Evolutionary conservation across 2,113 vertebrate genomes (phyloP), one percentile per base, ranked within the genome.

Genomic region (Isurus oxyrinchus): DNA sequence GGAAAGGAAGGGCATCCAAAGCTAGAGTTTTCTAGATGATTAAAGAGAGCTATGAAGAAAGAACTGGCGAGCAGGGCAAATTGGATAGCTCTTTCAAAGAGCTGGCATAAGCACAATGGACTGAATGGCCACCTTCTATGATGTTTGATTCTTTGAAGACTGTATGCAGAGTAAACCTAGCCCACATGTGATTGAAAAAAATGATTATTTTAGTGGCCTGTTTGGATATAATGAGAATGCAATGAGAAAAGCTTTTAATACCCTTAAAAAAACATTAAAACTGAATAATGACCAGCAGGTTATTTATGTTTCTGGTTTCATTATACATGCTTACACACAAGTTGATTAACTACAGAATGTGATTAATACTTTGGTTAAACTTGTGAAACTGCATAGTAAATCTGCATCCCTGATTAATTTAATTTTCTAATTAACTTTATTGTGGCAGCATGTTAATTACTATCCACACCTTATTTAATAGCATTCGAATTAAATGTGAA

Each of bases 401-500:
- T 55, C 8, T 95, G 67, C 49, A 53, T 72, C 35, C 67, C 67
- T 35, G 27, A 23, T 72, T 72, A 40, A 55, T 76, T 95, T 55
- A 95, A 95, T 95, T 95, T 6, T 72, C 67, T 76, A 95, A 95
- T 55, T 95, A 95, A 95, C n/a, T 66, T 94, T 94, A 94, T 44
- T 94, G 23, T 19, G 49, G 49, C 66, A 95, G 49, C 49, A 72
- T 23, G n/a, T 59, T 59, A 19, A 59, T 59, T 91, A n/a, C 88
- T 35, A 95, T 55, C 66, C 25, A 5, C 40, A 72, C 67, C 69
- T 76, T 95, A 69, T 72, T 95, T 95, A 95, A 72, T 55, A 63
- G 3, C 27, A 76, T 95, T 72, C 44, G 31, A 95, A 95, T 69
- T 72, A 95, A 95, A 76, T 14, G 67, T 95, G 40, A 95, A 95